phyloP scores from a whole-genome alignment of 2,888 invertebrate genomes.

The Cyrtodaria siliqua region DNA sequence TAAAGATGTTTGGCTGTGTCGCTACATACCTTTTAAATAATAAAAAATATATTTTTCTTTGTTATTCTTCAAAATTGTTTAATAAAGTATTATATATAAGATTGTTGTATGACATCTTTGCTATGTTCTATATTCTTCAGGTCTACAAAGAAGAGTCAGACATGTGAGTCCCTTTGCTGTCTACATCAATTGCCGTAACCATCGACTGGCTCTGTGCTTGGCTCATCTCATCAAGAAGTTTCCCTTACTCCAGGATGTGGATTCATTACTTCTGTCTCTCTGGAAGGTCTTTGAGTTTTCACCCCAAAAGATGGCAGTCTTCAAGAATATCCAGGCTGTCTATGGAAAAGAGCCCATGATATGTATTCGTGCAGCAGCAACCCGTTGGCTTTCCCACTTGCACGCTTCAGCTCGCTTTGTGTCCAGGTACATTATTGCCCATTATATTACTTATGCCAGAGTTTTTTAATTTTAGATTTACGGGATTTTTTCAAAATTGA shows the following conservation, averaged over 20 bases:
- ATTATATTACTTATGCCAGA: too few species aligned
- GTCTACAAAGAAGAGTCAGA: slow-evolving; percentile 39
- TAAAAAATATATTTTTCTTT: too few species aligned
- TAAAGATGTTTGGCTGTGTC: too few species aligned
- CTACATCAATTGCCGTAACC: slow-evolving; percentile 52
- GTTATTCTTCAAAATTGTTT: too few species aligned
- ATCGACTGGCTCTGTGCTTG: slow-evolving; percentile 44
- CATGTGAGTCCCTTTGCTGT: slow-evolving; percentile 26
- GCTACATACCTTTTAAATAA: too few species aligned
- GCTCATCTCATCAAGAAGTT: slow-evolving; percentile 41
- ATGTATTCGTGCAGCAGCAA: slow-evolving; percentile 35
- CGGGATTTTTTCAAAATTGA: too few species aligned
- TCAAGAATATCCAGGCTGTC: slow-evolving; percentile 20
- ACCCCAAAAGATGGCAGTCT: slow-evolving; percentile 29
- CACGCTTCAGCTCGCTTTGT: slow-evolving; percentile 26
- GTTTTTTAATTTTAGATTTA: too few species aligned
- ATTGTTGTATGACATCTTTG: too few species aligned
- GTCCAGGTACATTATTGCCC: too few species aligned
- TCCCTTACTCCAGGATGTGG: slow-evolving; percentile 22
- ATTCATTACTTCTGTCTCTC: slow-evolving; percentile 28
- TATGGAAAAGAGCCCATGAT: slow-evolving; percentile 38
- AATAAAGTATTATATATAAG: too few species aligned
- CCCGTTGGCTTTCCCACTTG: slow-evolving; percentile 34
- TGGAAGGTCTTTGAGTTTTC: slow-evolving; percentile 48
- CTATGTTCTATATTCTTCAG: too few species aligned